Evolutionary conservation across 2,888 invertebrate genomes (phyloP), one percentile per base, ranked within the genome.

Genomic region (Phorcus lineatus): DNA sequence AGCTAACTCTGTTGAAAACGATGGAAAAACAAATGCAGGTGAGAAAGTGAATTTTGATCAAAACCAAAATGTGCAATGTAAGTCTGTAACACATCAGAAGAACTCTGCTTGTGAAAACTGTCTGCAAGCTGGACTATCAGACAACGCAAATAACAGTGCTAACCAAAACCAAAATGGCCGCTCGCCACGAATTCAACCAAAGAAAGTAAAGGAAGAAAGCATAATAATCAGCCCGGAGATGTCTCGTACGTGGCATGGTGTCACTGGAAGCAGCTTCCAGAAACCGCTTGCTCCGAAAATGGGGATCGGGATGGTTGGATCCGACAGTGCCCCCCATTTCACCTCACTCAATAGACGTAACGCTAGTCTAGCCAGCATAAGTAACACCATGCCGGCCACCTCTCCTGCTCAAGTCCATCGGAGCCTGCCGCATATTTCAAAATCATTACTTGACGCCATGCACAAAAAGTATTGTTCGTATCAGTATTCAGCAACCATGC

Each of bases 381-480:
- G 40, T 7, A 52, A 36, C 13, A 66, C 75, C 17, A 22, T 31
- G 55, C 9, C 28, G 22, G n/a, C 76, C 17, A 36, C 17, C 16
- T 19, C 24, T n/a, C 76, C 53, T 6, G 77, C 28, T 47, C 24
- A 47, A 57, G 62, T 66, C 17, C 24, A 53, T 22, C 74, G 75
- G 6, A 84, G 83, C 17, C 54, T 86, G 70, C 83, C 84, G 1
- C 76, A 81, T n/a, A 84, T 86, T 62, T 85, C 87, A 19, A 86
- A 85, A 74, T 88, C 89, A 17, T 79, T 91, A 7, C 80, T 91
- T 62, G 91, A 91, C 82, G 86, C 88, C 57, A 87, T 91, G 87
- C 91, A 91, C 80, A 91, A 90, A 78, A 89, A 87, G 57, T 89
- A 89, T 81, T 91, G 90, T 86, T 83, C 90, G 24, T 87, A 90